Percentiles rank a stretch among this genome's conserved stretches.
Evolutionary conservation across 2,888 invertebrate species (phyloP).

Genomic region (Slavum lentiscoides): DNA sequence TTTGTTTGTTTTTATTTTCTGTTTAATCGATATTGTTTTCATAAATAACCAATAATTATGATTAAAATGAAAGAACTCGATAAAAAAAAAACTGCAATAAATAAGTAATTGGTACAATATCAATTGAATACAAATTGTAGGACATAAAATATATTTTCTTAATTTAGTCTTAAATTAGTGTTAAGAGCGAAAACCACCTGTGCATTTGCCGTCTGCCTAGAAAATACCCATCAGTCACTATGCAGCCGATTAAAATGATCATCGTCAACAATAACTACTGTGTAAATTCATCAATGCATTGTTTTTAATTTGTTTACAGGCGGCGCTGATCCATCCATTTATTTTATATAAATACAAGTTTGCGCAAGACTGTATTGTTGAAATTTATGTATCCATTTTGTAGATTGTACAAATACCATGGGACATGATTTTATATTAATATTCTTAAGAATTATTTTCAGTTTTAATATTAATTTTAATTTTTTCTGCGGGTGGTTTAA

Average conservation of each 20-base stretch:
- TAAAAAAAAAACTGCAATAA: not conserved
- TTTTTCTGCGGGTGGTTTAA: conserved; percentile 38
- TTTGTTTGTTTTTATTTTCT: not conserved
- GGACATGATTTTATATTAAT: conserved; percentile 28
- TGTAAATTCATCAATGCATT: conserved; percentile 48
- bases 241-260: conserved; percentile 45
- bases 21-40: not conserved
- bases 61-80: not conserved
- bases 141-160: not conserved
- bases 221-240: conserved; percentile 38
- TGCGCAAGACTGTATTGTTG: conserved; percentile 50
- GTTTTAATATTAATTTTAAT: conserved; percentile 24
- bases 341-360: conserved; percentile 53
- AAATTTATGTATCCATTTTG: conserved; percentile 49
- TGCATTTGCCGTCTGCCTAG: conserved; percentile 44
- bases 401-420: conserved; percentile 40
- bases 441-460: conserved; percentile 28
- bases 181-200: conserved; percentile 32
- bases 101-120: not conserved
- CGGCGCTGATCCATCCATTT: conserved; percentile 52
- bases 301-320: conserved; percentile 53
- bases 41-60: not conserved
- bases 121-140: not conserved
- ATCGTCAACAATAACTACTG: conserved; percentile 48
- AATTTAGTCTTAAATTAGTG: conserved; percentile 15